These are phyloP conservation scores for Colossoma macropomum DNA, from an alignment of 2,113 vertebrate species.

Conservation along the genomic window DNA sequence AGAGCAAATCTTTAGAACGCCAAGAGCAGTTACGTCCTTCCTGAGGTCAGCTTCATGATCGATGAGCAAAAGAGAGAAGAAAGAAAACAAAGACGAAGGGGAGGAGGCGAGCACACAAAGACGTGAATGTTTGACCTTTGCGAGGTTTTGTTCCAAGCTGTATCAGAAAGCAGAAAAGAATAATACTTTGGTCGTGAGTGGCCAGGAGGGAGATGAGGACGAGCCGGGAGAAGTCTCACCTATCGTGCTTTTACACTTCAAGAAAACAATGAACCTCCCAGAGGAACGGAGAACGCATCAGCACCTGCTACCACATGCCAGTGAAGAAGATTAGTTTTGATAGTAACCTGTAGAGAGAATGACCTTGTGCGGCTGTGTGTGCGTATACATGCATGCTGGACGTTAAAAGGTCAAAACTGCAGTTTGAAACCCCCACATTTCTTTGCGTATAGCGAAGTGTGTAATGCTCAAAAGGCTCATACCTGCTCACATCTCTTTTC, in stretches of 20 bases:
- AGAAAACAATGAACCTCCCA: constrained; percentile 42
- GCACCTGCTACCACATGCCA: constrained; percentile 43
- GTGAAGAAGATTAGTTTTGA: constrained; percentile 32
- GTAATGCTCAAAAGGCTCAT: not conserved
- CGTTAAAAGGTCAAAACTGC: constrained; percentile 29
- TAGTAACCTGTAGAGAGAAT: constrained; percentile 33
- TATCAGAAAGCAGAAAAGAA: constrained; percentile 75
- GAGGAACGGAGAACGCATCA: constrained; percentile 5
- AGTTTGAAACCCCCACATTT: constrained; percentile 3
- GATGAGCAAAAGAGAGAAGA: constrained; percentile 49
- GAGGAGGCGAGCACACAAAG: constrained; percentile 64
- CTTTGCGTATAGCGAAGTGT: not conserved
- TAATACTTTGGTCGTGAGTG: constrained; percentile 71
- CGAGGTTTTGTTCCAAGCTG: constrained; percentile 62
- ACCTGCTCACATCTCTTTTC: constrained; percentile 14
- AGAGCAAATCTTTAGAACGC: constrained; percentile 21
- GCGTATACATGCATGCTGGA: constrained; percentile 10
- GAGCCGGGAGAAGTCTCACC: constrained; percentile 31
- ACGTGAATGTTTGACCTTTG: constrained; percentile 75
- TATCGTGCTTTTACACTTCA: constrained; percentile 39
- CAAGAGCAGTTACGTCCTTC: constrained; percentile 27
- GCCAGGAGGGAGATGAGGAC: constrained; percentile 57
- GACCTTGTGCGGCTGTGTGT: constrained; percentile 21
- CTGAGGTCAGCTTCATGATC: constrained; percentile 44
- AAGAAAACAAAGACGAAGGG: constrained; percentile 49